Percentiles rank a stretch among this genome's conserved stretches.
These are phyloP conservation scores for Patiria miniata DNA, from an alignment of 35 echinoderm and acorn worm genomes.

Conservation along the genomic window DNA sequence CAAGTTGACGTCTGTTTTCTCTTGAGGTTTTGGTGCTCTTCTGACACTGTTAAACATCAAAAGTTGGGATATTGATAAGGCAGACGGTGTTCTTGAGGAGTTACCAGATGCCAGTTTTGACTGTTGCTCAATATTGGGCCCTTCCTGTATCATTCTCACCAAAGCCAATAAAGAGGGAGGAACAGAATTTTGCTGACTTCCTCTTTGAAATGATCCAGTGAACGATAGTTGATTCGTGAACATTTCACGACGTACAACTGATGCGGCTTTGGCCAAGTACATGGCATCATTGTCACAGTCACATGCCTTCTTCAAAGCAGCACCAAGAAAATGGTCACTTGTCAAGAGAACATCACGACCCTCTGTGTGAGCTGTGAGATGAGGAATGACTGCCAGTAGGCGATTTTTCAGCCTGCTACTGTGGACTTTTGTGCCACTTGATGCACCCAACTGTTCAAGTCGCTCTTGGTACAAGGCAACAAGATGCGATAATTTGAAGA, in stretches of 20 bases:
- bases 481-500: slow-evolving; percentile 59
- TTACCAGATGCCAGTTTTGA: not conserved
- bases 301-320: slow-evolving; percentile 48
- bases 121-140: slow-evolving; percentile 55
- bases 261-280: slow-evolving; percentile 41
- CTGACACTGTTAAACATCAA: slow-evolving; percentile 52
- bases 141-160: slow-evolving; percentile 64
- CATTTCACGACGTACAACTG: slow-evolving; percentile 45
- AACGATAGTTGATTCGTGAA: slow-evolving; percentile 29
- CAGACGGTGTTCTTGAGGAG: not conserved
- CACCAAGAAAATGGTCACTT: slow-evolving; percentile 57
- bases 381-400: slow-evolving; percentile 60
- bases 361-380: slow-evolving; percentile 54
- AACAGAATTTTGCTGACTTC: slow-evolving; percentile 62
- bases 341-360: slow-evolving; percentile 54
- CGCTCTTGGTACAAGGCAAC: slow-evolving; percentile 49
- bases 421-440: slow-evolving; percentile 24
- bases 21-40: not conserved
- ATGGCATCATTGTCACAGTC: slow-evolving; percentile 55
- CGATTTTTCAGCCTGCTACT: slow-evolving; percentile 67
- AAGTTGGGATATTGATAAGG: slow-evolving; percentile 40
- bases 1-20: too few relatives aligned
- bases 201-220: slow-evolving; percentile 11
- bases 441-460: slow-evolving; percentile 63
- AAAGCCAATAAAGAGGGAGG: slow-evolving; percentile 51